Base-by-base conservation (phyloP, 2,797 vertebrate genomes). In the Aldrovandia affinis region DNA sequence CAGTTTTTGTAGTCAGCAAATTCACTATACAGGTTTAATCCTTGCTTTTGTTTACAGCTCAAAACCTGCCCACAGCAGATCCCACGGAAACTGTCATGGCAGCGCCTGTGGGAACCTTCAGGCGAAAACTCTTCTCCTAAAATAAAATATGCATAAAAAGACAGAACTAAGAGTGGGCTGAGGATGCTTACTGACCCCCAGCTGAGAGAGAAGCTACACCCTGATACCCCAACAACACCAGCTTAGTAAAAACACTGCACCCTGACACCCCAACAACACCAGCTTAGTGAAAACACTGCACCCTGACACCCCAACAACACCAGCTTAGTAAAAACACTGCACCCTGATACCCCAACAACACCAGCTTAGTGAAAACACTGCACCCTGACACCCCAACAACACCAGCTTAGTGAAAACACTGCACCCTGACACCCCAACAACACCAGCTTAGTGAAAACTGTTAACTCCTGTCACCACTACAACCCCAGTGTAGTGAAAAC, bases 11-110 rank as follows among this genome's bases (percentile, higher is more conserved):
- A 22, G 55, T 57, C 55, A 44, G 82, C 18, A 33, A 42, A 15
- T 52, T 52, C 28, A 78, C 36, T 78, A 70, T 78, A 83, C 36
- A 50, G 33, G 52, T 25, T 20, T 33, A 83, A 78, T 83, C 12
- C 12, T 12, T 25, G 22, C 54, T 18, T 63, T 63, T 5, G 39
- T 4, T 14, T 61, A 78, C 20, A 57, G 20, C 0, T 12, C 3
- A 15, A 57, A 15, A 20, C 18, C 3, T 57, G 18, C 55, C 9
- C 55, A 57, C 55, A 57, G 20, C 14, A 1, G 55, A 50, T 2
- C 20, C 14, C 14, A 20, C 18, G 14, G 55, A 57, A 20, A 57
- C 14, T 57, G 55, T 57, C 55, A 15, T 15, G 55, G 55, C 55
- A 57, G 18, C 3, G 3, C 3, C 18, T 14, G 47, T 10, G 47